Evolutionary conservation across 2,113 vertebrate genomes (phyloP).

Genomic region (human): DNA sequence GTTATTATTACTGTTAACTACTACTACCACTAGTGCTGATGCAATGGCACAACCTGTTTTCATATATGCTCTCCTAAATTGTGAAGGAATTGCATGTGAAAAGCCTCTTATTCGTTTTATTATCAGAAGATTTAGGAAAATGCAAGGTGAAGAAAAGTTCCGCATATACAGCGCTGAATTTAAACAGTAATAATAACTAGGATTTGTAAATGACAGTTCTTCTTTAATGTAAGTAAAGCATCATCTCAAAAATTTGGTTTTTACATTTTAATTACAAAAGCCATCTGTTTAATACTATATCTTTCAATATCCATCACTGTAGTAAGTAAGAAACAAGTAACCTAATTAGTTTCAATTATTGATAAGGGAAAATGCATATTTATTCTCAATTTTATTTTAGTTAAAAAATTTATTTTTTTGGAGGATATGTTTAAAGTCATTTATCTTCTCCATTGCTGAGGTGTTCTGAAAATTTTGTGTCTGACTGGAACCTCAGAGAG

Average conservation of each 20-base stretch:
- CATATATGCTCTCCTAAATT: background rate
- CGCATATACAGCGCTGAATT: background rate
- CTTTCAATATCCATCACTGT: background rate
- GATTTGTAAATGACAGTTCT: background rate
- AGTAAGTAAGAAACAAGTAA: background rate
- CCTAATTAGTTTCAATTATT: conserved; percentile 5
- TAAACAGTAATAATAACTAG: background rate
- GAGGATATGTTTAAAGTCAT: background rate
- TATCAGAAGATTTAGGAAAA: background rate
- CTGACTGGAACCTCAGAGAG: background rate
- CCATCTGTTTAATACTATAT: background rate
- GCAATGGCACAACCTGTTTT: background rate
- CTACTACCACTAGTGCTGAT: background rate
- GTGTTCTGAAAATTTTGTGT: background rate
- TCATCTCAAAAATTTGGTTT: background rate
- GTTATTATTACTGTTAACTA: background rate
- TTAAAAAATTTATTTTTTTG: background rate
- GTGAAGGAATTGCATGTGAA: background rate
- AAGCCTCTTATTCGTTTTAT: background rate
- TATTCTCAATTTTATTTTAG: conserved; percentile 12
- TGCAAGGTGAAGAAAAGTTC: background rate
- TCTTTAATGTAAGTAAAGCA: background rate
- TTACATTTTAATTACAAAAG: conserved; percentile 22
- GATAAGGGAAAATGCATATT: background rate
- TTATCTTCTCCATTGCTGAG: background rate